Conservation (phyloP, 1,140 invertebrate species). For the Drosophila arizonae region DNA sequence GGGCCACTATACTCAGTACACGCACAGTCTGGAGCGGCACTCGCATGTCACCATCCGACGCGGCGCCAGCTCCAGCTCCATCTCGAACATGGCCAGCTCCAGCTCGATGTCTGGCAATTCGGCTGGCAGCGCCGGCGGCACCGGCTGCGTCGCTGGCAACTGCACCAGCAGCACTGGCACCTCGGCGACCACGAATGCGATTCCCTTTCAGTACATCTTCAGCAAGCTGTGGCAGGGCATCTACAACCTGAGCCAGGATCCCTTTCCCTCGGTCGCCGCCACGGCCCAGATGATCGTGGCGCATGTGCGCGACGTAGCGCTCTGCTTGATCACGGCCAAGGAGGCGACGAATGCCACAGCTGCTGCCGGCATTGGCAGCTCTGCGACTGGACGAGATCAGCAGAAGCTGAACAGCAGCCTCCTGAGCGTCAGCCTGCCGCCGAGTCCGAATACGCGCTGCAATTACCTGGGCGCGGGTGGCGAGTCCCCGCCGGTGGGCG, state of each 20-base stretch:
- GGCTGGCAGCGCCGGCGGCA: slow-evolving; percentile 17
- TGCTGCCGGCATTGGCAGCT: slow-evolving; percentile 53
- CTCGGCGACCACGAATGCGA: slow-evolving; percentile 63
- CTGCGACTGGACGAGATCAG: slow-evolving; percentile 32
- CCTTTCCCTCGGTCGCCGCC: slow-evolving; percentile 90
- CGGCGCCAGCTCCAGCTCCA: slow-evolving; percentile 82
- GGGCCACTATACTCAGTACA: slow-evolving; percentile 39
- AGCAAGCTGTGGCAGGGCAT: slow-evolving; percentile 93
- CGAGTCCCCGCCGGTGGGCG: slow-evolving; percentile 55
- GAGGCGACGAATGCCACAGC: slow-evolving; percentile 70
- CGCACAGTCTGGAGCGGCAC: slow-evolving; percentile 71
- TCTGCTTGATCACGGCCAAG: slow-evolving; percentile 75
- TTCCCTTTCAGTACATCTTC: slow-evolving; percentile 88
- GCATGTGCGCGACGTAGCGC: slow-evolving; percentile 88
- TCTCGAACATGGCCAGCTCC: slow-evolving; percentile 67
- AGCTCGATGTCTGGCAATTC: not conserved
- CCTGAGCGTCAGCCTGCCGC: slow-evolving; percentile 84
- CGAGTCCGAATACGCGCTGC: slow-evolving; percentile 84
- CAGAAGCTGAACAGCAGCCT: slow-evolving; percentile 62
- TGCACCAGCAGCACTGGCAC: slow-evolving; percentile 47
- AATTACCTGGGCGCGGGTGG: slow-evolving; percentile 62
- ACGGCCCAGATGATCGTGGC: slow-evolving; percentile 90
- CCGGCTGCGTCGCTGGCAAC: slow-evolving; percentile 13
- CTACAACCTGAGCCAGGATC: slow-evolving; percentile 90
- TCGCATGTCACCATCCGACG: slow-evolving; percentile 67